These are phyloP conservation scores for Python bivittatus DNA, from an alignment of 2,113 vertebrate species.

Conservation along the genomic window DNA sequence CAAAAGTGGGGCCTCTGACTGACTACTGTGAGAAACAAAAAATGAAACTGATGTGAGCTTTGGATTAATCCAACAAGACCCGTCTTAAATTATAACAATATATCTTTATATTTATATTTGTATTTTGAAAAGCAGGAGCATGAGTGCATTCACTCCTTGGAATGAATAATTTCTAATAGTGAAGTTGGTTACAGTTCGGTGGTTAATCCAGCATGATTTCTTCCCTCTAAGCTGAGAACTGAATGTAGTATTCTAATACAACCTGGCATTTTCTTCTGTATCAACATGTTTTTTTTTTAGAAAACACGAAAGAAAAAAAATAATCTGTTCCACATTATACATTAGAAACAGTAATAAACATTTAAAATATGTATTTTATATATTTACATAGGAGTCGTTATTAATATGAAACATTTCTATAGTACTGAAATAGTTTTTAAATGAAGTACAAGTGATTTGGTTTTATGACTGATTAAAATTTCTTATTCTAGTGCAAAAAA, in stretches of 20 bases:
- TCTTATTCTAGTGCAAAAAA: no score
- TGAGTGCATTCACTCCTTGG: background rate
- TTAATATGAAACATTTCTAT: background rate
- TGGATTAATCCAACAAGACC: background rate
- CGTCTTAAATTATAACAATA: background rate
- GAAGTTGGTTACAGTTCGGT: background rate
- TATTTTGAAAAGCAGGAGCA: background rate
- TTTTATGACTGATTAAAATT: background rate
- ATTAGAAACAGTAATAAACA: background rate
- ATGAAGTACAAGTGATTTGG: background rate
- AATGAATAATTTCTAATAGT: conserved; percentile 1
- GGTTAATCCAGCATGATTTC: conserved; percentile 1
- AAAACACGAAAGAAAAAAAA: background rate
- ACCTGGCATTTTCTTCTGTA: conserved; percentile 17
- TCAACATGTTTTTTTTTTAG: background rate
- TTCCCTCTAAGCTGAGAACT: background rate
- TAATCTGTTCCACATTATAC: background rate
- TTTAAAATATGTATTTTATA: background rate
- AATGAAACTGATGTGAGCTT: background rate
- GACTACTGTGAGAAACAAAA: background rate
- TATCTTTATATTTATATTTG: background rate
- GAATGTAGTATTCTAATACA: conserved; percentile 8
- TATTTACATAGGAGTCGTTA: background rate
- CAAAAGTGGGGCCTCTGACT: background rate
- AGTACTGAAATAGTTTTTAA: background rate